Evolutionary conservation across 2,888 invertebrate species (phyloP).

Genomic region (Drosophila atripex): DNA sequence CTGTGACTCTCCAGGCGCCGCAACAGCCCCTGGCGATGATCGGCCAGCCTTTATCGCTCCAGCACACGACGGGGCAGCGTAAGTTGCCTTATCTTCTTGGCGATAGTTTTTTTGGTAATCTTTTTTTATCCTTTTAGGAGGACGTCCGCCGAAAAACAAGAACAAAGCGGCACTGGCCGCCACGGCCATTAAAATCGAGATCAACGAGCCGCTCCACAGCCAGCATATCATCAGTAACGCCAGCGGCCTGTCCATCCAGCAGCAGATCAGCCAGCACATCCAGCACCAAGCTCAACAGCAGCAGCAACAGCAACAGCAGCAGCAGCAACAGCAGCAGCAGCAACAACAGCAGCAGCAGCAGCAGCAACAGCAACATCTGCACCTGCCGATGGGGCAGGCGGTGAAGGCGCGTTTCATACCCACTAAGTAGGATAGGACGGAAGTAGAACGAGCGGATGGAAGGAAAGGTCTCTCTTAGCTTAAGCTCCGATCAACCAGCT

Average conservation of each 20-base stretch:
- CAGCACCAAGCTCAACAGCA: constrained; percentile 72
- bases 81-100: constrained; percentile 50
- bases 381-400: constrained; percentile 76
- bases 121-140: constrained; percentile 66
- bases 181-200: constrained; percentile 81
- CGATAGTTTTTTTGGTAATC: not conserved
- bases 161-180: constrained; percentile 70
- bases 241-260: constrained; percentile 81
- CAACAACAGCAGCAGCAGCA: too few relatives aligned
- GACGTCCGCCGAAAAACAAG: constrained; percentile 83
- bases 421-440: constrained; percentile 69
- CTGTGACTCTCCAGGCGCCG: constrained; percentile 77
- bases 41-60: constrained; percentile 82
- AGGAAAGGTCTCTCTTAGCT: constrained; percentile 32
- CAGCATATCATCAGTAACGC: constrained; percentile 81
- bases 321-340: constrained; percentile 68
- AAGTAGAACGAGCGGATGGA: constrained; percentile 18
- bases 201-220: constrained; percentile 81
- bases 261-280: constrained; percentile 82
- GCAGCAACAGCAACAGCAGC: constrained; percentile 49
- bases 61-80: constrained; percentile 83
- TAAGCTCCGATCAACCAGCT: constrained; percentile 30
- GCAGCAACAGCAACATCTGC: constrained; percentile 72
- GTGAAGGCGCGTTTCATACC: constrained; percentile 83
- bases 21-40: constrained; percentile 83